Evolutionary conservation across 2,113 vertebrate species (phyloP), one percentile per base, ranked within the genome.

Genomic region (Leptobrachium leishanense): DNA sequence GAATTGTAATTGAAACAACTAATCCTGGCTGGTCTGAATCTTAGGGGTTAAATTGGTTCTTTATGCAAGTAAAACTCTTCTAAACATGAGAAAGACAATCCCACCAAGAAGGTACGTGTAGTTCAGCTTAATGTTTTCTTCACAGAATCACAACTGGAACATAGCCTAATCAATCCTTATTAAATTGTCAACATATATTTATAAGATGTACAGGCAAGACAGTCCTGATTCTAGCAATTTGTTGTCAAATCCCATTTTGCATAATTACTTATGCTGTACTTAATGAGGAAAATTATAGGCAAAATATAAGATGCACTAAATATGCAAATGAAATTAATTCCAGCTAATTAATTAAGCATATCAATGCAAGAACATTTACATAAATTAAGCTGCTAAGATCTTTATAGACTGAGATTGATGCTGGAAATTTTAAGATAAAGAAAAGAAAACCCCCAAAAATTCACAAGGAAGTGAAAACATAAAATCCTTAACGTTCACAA

Each of bases 301-400:
- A 57, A 77, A 86, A 82, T 85, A 44, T 65, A 87, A 86, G 82
- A 79, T 70, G 8, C 57, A 76, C 15, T 39, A 84, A 83, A 81
- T 75, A 80, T 65, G 40, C 43, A 83, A 90, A 85, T 82, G 64
- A 84, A 83, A 79, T 85, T 82, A 87, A 81, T 82, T 76, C 82
- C 75, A 84, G 62, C 12, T 82, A 87, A 85, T 88, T 84, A 87
- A 85, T 84, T 63, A 82, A 79, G 82, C 43, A 82, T 84, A 78
- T 10, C 71, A 50, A 82, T 43, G 11, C 63, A 85, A 75, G 67
- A 73, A 85, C 57, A 86, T 82, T 86, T 4, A 82, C 13, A 79
- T 63, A 74, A 74, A 86, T 74, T 86, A 85, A 87, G 72, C 40
- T 84, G 76, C 40, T 81, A 70, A 53, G 64, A 59, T 79, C 83